These are phyloP conservation scores for Anoplius nigerrimus DNA, from an alignment of 2,888 invertebrate genomes.

Conservation along the genomic window DNA sequence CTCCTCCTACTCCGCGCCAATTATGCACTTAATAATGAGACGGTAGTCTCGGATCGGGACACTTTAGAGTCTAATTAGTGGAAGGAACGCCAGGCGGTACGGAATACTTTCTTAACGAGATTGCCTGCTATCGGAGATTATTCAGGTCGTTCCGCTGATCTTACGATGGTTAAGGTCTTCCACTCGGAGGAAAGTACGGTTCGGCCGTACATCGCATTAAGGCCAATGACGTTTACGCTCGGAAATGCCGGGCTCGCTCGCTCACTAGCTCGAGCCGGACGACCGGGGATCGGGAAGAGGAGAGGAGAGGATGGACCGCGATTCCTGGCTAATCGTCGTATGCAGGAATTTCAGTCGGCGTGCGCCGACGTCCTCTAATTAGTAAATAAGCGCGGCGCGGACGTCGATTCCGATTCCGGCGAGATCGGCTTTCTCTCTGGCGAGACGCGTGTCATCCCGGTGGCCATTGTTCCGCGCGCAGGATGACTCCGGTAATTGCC, in stretches of 20 bases:
- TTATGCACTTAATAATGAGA: constrained; percentile 61
- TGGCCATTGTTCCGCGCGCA: no score
- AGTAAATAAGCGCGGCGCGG: no score
- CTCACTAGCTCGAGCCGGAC: no score
- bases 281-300: not conserved
- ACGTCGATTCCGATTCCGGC: no score
- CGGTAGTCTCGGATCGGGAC: constrained; percentile 48
- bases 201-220: constrained; percentile 25
- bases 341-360: no score
- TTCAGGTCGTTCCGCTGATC: constrained; percentile 47
- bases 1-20: constrained; percentile 53
- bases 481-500: no score
- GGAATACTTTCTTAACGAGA: constrained; percentile 67
- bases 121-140: constrained; percentile 57
- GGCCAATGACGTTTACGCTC: constrained; percentile 29
- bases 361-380: no score
- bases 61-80: constrained; percentile 63
- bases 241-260: not conserved
- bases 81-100: constrained; percentile 49
- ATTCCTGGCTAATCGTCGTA: no score
- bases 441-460: no score
- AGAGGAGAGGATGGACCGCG: not conserved
- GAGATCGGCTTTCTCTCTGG: no score
- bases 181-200: constrained; percentile 14
- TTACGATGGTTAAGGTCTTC: constrained; percentile 40